These are phyloP conservation scores for Tenualosa thibaudeaui DNA, from an alignment of 2,797 vertebrate species.

Conservation along the genomic window DNA sequence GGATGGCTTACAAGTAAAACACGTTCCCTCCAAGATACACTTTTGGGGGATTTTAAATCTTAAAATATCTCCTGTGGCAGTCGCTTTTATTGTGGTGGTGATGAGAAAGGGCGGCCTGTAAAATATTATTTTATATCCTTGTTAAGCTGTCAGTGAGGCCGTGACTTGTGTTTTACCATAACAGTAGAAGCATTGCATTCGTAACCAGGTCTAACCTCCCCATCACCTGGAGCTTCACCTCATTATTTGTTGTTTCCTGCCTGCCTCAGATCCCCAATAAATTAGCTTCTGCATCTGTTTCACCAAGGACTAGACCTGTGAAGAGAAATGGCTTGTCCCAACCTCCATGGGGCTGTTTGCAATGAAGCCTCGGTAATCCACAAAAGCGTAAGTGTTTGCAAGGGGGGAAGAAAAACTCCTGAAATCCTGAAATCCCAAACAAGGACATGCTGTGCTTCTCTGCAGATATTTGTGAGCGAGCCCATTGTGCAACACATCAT, in stretches of 20 bases:
- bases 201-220: not conserved
- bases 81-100: not conserved
- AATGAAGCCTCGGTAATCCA: not conserved
- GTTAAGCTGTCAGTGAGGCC: not conserved
- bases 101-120: not conserved
- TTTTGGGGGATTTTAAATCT: not conserved
- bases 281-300: not conserved
- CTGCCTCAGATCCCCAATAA: not conserved
- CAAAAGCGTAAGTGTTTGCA: not conserved
- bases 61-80: not conserved
- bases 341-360: not conserved
- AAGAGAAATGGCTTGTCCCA: not conserved
- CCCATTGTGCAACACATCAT: slow-evolving; percentile 56
- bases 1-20: not conserved
- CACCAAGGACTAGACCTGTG: not conserved
- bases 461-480: not conserved
- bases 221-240: not conserved
- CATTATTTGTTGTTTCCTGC: not conserved
- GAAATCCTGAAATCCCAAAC: not conserved
- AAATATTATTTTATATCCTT: slow-evolving; percentile 9
- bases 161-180: not conserved
- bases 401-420: not conserved
- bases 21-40: not conserved
- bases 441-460: not conserved
- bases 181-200: not conserved